phyloP scores from a whole-genome alignment of 2,888 invertebrate species.

The Dicranocentrus wangi region DNA sequence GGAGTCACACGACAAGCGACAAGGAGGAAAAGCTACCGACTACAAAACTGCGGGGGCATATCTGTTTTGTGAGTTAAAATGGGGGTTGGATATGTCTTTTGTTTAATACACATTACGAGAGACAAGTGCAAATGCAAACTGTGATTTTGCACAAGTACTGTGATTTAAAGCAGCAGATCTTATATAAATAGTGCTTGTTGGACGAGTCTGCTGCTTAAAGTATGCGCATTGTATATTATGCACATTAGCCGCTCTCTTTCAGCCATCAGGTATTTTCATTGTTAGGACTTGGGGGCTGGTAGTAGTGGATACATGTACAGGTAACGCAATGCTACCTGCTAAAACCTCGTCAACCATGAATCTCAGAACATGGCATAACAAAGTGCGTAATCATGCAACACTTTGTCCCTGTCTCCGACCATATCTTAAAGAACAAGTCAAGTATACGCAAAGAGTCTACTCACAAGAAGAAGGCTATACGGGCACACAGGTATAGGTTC shows the following conservation, averaged over 20 bases:
- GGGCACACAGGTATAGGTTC: too few species aligned
- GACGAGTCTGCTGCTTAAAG: too few species aligned
- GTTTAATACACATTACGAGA: too few species aligned
- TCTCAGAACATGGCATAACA: neutral
- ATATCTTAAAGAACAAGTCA: too few species aligned
- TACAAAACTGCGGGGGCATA: neutral
- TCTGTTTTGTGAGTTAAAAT: too few species aligned
- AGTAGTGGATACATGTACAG: too few species aligned
- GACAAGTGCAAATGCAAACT: too few species aligned
- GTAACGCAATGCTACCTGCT: too few species aligned
- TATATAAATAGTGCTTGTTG: neutral
- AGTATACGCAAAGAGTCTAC: neutral
- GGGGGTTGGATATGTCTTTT: too few species aligned
- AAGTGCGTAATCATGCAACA: neutral
- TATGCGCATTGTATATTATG: too few species aligned
- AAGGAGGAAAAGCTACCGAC: neutral
- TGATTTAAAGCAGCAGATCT: slow-evolving; percentile 1
- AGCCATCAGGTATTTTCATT: too few species aligned
- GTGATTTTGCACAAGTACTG: neutral
- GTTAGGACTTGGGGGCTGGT: neutral
- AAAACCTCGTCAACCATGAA: slow-evolving; percentile 16
- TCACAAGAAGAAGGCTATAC: neutral
- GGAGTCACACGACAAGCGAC: neutral
- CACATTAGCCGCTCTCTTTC: neutral
- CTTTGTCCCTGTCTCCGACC: too few species aligned